Evolutionary conservation across 2,113 vertebrate genomes (phyloP).

Genomic region (Anseranas semipalmata): DNA sequence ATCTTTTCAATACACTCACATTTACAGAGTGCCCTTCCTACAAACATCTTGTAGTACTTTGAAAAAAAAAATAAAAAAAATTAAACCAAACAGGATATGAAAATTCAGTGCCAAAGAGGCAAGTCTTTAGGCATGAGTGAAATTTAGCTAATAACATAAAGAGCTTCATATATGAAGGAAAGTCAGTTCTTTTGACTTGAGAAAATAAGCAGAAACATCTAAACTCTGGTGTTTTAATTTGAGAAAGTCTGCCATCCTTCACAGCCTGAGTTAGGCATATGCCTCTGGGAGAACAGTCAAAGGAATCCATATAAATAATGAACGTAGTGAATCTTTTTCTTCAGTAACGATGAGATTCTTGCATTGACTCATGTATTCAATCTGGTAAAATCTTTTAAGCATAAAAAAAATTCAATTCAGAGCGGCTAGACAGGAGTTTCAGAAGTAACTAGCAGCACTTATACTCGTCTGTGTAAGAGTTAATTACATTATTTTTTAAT

Average conservation of each 20-base stretch:
- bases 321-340: background rate
- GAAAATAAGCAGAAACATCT: conserved; percentile 61
- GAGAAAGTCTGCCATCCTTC: conserved; percentile 20
- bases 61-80: conserved; percentile 61
- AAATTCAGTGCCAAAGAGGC: conserved; percentile 69
- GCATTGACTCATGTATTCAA: background rate
- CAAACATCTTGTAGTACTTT: conserved; percentile 76
- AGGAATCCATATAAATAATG: conserved; percentile 13
- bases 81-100: conserved; percentile 78
- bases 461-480: background rate
- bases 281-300: conserved; percentile 32
- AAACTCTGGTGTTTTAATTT: conserved; percentile 49
- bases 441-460: background rate
- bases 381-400: background rate
- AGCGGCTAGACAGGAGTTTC: background rate
- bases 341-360: background rate
- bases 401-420: background rate
- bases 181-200: conserved; percentile 56
- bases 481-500: background rate
- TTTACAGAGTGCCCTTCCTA: conserved; percentile 64
- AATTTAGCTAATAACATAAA: conserved; percentile 72
- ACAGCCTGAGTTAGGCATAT: background rate
- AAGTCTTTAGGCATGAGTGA: conserved; percentile 70
- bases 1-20: conserved; percentile 18
- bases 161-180: conserved; percentile 68